Base-by-base conservation (phyloP, 2,888 invertebrate species). In the Elegia similella region DNA sequence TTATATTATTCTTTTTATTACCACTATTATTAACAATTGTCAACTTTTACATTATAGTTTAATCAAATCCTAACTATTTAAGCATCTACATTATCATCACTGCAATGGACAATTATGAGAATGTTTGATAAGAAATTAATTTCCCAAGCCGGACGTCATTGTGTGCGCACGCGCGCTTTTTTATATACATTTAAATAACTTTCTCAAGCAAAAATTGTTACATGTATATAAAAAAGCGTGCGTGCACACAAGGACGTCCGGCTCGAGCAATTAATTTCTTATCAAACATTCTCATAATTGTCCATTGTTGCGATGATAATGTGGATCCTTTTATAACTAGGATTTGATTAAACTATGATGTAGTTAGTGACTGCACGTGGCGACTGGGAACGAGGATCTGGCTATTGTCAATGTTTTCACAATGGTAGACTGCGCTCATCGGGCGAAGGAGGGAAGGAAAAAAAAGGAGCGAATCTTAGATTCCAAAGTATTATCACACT, bases 71-170 rank as follows among this genome's bases (percentile, higher is more conserved):
- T 10, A n/a, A n/a, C n/a, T 23, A 23, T 44, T 43, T 6, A 43
- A 44, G 23, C 23, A 29, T n/a, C 2, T 23, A 23, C 23, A 23
- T 23, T 23, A 23, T 23, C 23, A n/a, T 12, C n/a, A 12, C 7
- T 6, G 34, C 50, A 50, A 50, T 50, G 15, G 50, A 50, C 34
- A 50, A 50, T 50, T 32, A 34, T 50, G 50, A 16, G 50, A 50
- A 50, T 6, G 12, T 16, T 17, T 17, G 34, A 50, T 34, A 50
- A 38, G 16, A 50, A 50, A 50, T 12, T 50, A 50, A 50, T 50
- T 50, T 8, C 34, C 2, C 34, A 10, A 50, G 34, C 50, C 50
- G 50, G 50, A 50, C 32, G 6, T n/a, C 50, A 17, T 50, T 50
- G 50, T 50, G 13, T 16, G 50, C n/a, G n/a, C 34, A 16, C n/a